Base-by-base conservation (phyloP, 2,888 invertebrate species). In the Spodoptera littoralis region DNA sequence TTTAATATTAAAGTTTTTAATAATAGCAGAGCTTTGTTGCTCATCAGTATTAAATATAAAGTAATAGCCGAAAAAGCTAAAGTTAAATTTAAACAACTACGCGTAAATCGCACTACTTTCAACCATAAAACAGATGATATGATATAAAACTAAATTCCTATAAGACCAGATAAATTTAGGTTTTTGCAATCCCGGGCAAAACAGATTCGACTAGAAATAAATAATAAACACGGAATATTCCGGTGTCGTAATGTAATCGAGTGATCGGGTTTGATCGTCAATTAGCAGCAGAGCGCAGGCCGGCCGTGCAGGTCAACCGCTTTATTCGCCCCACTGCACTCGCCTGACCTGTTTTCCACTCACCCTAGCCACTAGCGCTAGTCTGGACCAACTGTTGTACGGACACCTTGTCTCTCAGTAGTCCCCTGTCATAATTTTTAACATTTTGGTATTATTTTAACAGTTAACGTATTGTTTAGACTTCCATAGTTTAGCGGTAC, bases 331-430 rank as follows among this genome's bases (percentile, higher is more conserved):
- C 76, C 73, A 60, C 60, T 81, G 83, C 80, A 70, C 78, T 67
- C 81, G 80, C 68, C 73, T 88, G 90, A 88, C 89, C 89, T 82
- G 85, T 70, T 88, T 88, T 53, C 60, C 45, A 49, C 22, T 53
- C 27, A 11, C 52, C 70, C 53, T 11, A 24, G 18, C 62, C 9
- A 44, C 5, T n/a, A 36, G 61, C 41, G 48, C 46, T 55, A 70
- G 70, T 59, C 64, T 59, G 58, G 8, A 22, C 44, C 11, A 42
- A n/a, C 22, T 8, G 24, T n/a, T 44, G 18, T 24, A 30, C 41
- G 44, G 49, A 12, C 8, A 27, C n/a, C 22, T 65, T 43, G 62
- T 60, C 55, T 59, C 36, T 42, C 43, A n/a, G 43, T 49, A 12
- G 11, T 9, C 6, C 36, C 0, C 5, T 36, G 27, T 27, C 3